These are phyloP conservation scores for Himantopus leucocephalus DNA, from an alignment of 2,113 vertebrate species.

Conservation along the genomic window DNA sequence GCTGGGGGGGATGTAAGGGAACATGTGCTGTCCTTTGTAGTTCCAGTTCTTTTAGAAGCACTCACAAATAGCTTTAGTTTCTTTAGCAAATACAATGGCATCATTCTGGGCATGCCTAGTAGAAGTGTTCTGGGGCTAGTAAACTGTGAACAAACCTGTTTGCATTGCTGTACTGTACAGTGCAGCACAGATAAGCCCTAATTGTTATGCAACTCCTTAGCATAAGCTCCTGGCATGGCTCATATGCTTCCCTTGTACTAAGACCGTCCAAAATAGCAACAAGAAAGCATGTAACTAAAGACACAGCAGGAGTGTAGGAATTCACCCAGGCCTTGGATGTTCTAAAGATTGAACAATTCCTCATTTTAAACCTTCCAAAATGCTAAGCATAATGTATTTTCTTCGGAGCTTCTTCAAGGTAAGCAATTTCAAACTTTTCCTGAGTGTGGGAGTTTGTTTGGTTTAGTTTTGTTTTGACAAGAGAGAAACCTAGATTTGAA, in stretches of 20 bases:
- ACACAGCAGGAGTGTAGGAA: conserved; percentile 70
- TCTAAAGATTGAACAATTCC: conserved; percentile 24
- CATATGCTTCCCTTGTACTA: conserved; percentile 73
- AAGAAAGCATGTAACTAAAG: conserved; percentile 77
- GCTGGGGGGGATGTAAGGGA: conserved; percentile 49
- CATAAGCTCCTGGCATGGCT: conserved; percentile 79
- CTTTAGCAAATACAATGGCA: conserved; percentile 73
- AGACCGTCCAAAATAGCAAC: conserved; percentile 84
- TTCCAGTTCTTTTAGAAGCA: conserved; percentile 60
- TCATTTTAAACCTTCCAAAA: conserved; percentile 69
- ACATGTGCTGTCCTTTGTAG: conserved; percentile 67
- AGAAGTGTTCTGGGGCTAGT: conserved; percentile 65
- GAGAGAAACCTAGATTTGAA: background rate
- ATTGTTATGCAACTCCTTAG: conserved; percentile 82
- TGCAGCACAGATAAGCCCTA: conserved; percentile 75
- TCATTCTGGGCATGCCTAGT: conserved; percentile 77
- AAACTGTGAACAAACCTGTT: conserved; percentile 81
- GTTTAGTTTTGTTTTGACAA: conserved; percentile 27
- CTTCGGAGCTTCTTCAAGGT: conserved; percentile 87
- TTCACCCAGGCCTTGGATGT: conserved; percentile 65
- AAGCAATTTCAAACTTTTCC: conserved; percentile 69
- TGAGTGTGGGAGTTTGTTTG: conserved; percentile 20
- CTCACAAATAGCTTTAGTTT: conserved; percentile 70
- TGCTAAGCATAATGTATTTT: conserved; percentile 84
- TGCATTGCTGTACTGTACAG: conserved; percentile 71